Conservation (phyloP, 2,888 invertebrate genomes). For the Polydrusus cervinus region DNA sequence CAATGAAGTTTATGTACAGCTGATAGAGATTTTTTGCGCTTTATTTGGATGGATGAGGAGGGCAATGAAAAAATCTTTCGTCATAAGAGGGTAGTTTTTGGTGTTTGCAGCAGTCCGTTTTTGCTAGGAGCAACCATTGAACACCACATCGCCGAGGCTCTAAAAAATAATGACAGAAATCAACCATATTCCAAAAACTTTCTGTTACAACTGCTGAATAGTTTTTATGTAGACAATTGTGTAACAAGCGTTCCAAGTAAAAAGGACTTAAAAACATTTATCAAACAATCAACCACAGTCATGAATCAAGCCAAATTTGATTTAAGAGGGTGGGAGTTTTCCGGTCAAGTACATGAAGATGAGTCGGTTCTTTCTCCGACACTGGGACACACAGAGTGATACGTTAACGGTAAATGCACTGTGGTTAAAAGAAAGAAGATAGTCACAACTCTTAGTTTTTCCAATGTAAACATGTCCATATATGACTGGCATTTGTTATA, state of each 20-base stretch:
- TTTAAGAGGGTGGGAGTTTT: slow-evolving; percentile 54
- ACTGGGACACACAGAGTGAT: slow-evolving; percentile 1
- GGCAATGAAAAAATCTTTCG: slow-evolving; percentile 42
- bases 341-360: slow-evolving; percentile 11
- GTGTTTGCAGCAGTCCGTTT: slow-evolving; percentile 55
- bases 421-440: slow-evolving; percentile 2
- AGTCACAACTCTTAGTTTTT: not conserved
- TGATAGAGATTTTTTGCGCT: no score
- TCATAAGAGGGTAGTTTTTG: slow-evolving; percentile 53
- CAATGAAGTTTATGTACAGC: slow-evolving; percentile 59
- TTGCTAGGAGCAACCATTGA: slow-evolving; percentile 53
- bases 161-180: slow-evolving; percentile 15
- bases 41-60: slow-evolving; percentile 57
- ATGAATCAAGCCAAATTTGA: slow-evolving; percentile 51
- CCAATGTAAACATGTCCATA: not conserved
- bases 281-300: slow-evolving; percentile 37
- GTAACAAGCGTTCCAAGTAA: slow-evolving; percentile 46
- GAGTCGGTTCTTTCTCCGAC: not conserved
- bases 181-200: slow-evolving; percentile 34
- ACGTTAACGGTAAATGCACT: not conserved
- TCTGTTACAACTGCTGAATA: slow-evolving; percentile 28
- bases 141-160: slow-evolving; percentile 38
- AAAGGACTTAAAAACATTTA: slow-evolving; percentile 31
- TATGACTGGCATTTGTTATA: slow-evolving; percentile 39
- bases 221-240: slow-evolving; percentile 57